Evolutionary conservation across 2,797 vertebrate species (phyloP).

Genomic region (Hemibagrus guttatus): DNA sequence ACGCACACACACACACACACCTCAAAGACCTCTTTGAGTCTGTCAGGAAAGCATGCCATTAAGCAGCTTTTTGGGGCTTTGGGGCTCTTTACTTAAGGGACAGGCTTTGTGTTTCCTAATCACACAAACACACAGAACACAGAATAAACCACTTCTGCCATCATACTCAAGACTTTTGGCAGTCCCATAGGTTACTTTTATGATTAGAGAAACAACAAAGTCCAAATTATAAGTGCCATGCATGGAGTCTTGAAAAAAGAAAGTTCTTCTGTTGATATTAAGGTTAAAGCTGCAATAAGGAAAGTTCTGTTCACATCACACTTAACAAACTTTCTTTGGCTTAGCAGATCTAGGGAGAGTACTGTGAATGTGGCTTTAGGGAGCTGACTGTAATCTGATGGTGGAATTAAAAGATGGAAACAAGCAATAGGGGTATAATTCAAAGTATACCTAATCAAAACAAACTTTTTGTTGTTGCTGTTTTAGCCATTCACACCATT

Average conservation of each 20-base stretch:
- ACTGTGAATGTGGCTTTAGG: neutral
- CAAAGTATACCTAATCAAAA: neutral
- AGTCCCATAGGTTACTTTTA: neutral
- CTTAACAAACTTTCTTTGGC: neutral
- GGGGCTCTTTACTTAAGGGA: neutral
- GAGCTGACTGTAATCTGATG: neutral
- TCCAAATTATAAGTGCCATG: neutral
- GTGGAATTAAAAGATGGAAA: neutral
- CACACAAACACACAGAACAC: neutral
- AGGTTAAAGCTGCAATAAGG: neutral
- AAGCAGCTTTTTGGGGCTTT: neutral
- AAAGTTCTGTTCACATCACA: neutral
- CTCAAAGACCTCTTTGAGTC: neutral
- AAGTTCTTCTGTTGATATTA: neutral
- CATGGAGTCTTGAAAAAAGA: neutral
- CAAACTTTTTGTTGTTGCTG: neutral
- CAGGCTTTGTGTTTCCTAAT: constrained; percentile 11
- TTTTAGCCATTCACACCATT: neutral
- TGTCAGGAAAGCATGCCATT: constrained; percentile 19
- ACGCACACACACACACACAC: neutral
- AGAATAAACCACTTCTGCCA: neutral
- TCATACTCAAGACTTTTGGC: neutral
- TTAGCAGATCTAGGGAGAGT: neutral
- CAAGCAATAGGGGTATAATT: neutral
- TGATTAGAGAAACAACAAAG: neutral